Evolutionary conservation across 2,113 vertebrate genomes (phyloP), one percentile per base, ranked within the genome.

Genomic region (Nycticebus coucang): DNA sequence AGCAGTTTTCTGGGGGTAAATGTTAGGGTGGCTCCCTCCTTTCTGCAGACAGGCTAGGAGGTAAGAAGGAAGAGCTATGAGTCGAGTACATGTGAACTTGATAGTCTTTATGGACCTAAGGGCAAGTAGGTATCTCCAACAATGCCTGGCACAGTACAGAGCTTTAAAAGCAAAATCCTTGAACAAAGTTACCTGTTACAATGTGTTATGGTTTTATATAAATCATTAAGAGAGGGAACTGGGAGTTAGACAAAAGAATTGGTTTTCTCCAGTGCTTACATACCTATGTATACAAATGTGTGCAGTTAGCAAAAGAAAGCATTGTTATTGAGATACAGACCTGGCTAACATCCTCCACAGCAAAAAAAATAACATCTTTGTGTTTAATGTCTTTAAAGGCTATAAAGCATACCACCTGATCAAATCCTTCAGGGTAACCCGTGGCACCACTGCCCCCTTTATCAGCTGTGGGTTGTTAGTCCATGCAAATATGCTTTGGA

Each of bases 151-250:
- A 78, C 55, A 90, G 66, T 60, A 81, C 7, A 74, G 77, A 94
- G 5, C 21, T 94, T 78, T 72, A 78, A 89, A 90, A 83, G 57
- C 75, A 93, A 93, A 83, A 78, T 86, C 81, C 33, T 78, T 85
- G 50, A 84, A 68, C 30, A 84, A 93, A 93, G 24, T 37, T 64
- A 64, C 74, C 64, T 91, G 26, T 57, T 87, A n/a, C 15, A 91
- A 59, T 45, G 24, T 79, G 19, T 84, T 26, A 77, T 41, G 45
- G 74, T 87, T 71, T 87, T 71, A 50, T 53, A 80, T 79, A 92
- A 94, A 60, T 15, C n/a, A 57, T 33, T 59, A 77, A 77, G 11
- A 68, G 55, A 83, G 7, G 80, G 33, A 89, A 50, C 28, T 41
- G 78, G n/a, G 35, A 93, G 92, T 87, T 83, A 87, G 68, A 22